These are phyloP conservation scores for Lithophane ornitopus DNA, from an alignment of 2,888 invertebrate species.

Conservation along the genomic window DNA sequence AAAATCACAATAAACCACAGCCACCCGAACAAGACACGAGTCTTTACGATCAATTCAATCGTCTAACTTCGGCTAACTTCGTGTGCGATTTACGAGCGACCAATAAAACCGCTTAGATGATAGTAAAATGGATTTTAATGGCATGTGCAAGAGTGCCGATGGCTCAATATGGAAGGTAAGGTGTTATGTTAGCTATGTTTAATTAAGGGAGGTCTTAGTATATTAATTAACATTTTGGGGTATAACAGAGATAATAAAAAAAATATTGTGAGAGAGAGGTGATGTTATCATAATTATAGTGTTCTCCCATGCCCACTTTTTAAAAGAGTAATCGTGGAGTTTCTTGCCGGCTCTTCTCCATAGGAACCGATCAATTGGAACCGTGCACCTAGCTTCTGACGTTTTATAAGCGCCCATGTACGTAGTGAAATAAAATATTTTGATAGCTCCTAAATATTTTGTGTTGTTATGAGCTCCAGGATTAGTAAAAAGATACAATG, in stretches of 20 bases:
- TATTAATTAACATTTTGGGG: slow-evolving; percentile 24
- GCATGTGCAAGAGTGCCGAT: slow-evolving; percentile 72
- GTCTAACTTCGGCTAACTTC: slow-evolving; percentile 74
- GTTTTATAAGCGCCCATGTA: too few species aligned
- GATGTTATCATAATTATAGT: neutral
- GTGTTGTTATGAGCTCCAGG: neutral
- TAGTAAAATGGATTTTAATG: slow-evolving; percentile 83
- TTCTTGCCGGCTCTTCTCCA: too few species aligned
- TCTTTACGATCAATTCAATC: slow-evolving; percentile 80
- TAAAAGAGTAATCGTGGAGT: too few species aligned
- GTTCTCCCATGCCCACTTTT: too few species aligned
- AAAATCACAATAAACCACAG: slow-evolving; percentile 21
- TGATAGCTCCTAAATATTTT: neutral
- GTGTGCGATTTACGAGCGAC: slow-evolving; percentile 77
- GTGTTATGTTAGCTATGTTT: slow-evolving; percentile 50
- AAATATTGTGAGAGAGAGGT: neutral
- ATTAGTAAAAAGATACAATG: neutral
- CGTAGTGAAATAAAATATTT: too few species aligned
- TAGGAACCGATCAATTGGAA: too few species aligned
- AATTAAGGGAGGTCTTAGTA: slow-evolving; percentile 51
- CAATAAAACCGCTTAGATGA: slow-evolving; percentile 80
- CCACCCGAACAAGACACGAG: slow-evolving; percentile 64
- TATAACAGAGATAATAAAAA: slow-evolving; percentile 3
- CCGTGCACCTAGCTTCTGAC: too few species aligned
- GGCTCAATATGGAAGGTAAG: slow-evolving; percentile 68